phyloP scores from a whole-genome alignment of 2,113 vertebrate species.

The Cepphus grylle region DNA sequence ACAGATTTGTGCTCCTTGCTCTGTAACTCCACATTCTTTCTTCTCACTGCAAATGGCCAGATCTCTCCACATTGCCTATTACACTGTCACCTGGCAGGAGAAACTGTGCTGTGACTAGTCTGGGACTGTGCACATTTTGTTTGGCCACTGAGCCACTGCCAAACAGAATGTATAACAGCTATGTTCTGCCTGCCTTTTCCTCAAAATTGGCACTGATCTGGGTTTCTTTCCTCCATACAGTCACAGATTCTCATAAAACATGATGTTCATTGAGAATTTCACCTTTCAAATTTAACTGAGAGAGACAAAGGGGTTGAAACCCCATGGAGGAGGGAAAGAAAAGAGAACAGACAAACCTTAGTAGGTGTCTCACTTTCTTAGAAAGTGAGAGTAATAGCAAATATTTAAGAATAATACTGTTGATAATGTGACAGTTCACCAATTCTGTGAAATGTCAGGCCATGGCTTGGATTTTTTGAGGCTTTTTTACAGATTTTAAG shows the following conservation, averaged over 20 bases:
- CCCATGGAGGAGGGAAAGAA: background rate
- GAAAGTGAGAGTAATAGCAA: background rate
- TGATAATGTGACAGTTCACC: background rate
- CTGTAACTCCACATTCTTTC: background rate
- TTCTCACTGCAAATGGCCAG: slow-evolving; percentile 10
- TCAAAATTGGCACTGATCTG: background rate
- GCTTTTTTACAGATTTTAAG: background rate
- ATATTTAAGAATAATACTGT: background rate
- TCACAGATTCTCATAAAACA: slow-evolving; percentile 6
- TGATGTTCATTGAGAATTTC: background rate
- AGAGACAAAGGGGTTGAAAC: background rate
- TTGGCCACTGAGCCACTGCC: slow-evolving; percentile 39
- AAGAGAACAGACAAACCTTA: background rate
- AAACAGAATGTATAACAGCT: slow-evolving; percentile 52
- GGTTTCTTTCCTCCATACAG: background rate
- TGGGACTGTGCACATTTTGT: background rate
- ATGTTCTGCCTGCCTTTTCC: slow-evolving; percentile 42
- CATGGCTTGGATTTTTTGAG: background rate
- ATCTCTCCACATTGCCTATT: background rate
- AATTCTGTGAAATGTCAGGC: background rate
- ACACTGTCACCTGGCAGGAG: slow-evolving; percentile 24
- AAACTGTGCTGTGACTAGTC: slow-evolving; percentile 19
- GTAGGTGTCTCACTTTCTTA: background rate
- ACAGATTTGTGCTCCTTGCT: slow-evolving; percentile 4
- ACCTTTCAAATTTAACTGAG: background rate